phyloP scores from a whole-genome alignment of 2,888 invertebrate species.

The Beris chalybata region DNA sequence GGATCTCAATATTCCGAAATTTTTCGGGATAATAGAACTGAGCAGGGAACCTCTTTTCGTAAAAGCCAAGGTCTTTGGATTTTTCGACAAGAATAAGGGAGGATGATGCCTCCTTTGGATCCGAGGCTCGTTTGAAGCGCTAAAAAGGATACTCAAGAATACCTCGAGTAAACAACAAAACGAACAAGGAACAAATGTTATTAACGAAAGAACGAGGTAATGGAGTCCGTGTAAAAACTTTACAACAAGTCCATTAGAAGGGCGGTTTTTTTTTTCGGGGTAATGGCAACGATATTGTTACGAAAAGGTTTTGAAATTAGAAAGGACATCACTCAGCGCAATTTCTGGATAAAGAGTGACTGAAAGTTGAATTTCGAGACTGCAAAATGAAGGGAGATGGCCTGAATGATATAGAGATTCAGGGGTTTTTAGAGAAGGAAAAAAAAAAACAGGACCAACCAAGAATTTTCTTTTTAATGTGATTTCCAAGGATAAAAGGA shows the following conservation, averaged over 20 bases:
- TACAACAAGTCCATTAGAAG: slow-evolving; percentile 27
- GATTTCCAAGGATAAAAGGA: slow-evolving; percentile 35
- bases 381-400: too few relatives aligned
- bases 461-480: slow-evolving; percentile 34
- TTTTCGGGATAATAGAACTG: slow-evolving; percentile 23
- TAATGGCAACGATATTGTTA: slow-evolving; percentile 14
- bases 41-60: slow-evolving; percentile 12
- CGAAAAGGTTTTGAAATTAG: slow-evolving; percentile 32
- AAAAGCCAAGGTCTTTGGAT: not conserved
- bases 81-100: not conserved
- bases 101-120: not conserved
- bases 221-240: slow-evolving; percentile 32
- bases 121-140: slow-evolving; percentile 4
- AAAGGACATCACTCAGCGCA: slow-evolving; percentile 32
- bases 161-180: not conserved
- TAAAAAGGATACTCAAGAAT: slow-evolving; percentile 21
- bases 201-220: slow-evolving; percentile 34
- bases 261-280: not conserved
- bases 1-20: slow-evolving; percentile 24
- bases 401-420: not conserved
- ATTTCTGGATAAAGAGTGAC: not conserved
- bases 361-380: too few relatives aligned
- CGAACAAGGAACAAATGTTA: slow-evolving; percentile 11
- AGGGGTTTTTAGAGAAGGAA: not conserved
- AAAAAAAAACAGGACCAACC: slow-evolving; percentile 16